Evolutionary conservation across 2,797 vertebrate genomes (phyloP).

Genomic region (Agapornis canus): DNA sequence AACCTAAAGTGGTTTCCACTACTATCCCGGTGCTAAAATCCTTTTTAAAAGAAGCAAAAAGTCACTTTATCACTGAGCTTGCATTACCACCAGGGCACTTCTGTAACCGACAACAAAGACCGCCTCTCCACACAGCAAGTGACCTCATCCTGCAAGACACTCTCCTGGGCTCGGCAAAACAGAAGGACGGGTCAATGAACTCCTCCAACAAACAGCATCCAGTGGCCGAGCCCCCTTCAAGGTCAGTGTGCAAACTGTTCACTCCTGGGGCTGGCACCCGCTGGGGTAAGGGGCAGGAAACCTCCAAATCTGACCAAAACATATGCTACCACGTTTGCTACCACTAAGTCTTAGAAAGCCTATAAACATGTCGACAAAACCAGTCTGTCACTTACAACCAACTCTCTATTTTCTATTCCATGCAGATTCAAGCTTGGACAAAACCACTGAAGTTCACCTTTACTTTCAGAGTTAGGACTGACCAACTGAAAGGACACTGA

Average conservation of each 20-base stretch:
- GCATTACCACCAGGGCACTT: background rate
- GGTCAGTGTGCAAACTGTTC: conserved; percentile 31
- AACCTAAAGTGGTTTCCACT: conserved; percentile 68
- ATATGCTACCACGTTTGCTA: conserved; percentile 61
- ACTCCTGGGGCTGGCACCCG: background rate
- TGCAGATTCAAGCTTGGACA: conserved; percentile 69
- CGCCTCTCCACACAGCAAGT: background rate
- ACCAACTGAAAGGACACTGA: conserved; percentile 45
- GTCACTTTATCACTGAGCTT: background rate
- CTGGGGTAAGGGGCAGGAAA: conserved; percentile 13
- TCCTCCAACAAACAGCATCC: background rate
- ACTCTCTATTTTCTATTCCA: conserved; percentile 68
- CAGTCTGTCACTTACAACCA: conserved; percentile 69
- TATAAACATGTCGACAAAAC: conserved; percentile 66
- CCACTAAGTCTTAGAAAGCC: conserved; percentile 63
- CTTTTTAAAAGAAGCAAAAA: conserved; percentile 31
- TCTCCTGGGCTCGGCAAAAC: background rate
- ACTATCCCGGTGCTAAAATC: conserved; percentile 67
- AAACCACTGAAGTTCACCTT: conserved; percentile 64
- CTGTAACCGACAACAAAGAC: background rate
- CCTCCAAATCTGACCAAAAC: conserved; percentile 15
- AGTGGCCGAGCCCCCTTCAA: background rate
- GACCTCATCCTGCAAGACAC: background rate
- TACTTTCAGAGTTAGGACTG: conserved; percentile 46
- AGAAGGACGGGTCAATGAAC: background rate